Percentiles rank a stretch among this genome's conserved stretches.
These are phyloP conservation scores for Falco columbarius DNA, from an alignment of 2,797 vertebrate species.

Conservation along the genomic window DNA sequence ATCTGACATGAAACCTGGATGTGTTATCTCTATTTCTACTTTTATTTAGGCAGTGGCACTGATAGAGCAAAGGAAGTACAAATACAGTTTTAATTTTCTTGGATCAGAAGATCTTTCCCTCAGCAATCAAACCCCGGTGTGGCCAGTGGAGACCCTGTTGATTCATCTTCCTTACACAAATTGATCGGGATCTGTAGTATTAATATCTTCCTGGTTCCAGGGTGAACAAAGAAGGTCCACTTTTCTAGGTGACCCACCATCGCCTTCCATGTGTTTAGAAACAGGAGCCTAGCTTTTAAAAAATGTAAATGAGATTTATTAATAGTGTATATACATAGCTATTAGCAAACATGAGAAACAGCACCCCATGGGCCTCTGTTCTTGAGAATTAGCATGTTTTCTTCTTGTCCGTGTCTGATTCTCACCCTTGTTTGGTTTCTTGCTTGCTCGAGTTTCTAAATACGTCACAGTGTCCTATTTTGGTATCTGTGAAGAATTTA, in stretches of 20 bases:
- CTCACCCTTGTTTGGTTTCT: background rate
- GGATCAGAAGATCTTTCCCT: background rate
- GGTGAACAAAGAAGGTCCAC: background rate
- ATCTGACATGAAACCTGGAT: background rate
- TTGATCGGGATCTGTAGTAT: background rate
- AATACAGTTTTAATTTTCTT: background rate
- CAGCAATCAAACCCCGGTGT: background rate
- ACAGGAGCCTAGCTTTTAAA: background rate
- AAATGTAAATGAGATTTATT: background rate
- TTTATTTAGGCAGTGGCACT: background rate
- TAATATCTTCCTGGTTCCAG: background rate
- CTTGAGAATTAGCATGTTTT: background rate
- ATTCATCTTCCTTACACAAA: background rate
- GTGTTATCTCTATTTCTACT: background rate
- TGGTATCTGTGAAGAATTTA: background rate
- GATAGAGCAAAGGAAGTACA: background rate
- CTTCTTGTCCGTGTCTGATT: background rate
- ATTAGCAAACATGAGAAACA: background rate
- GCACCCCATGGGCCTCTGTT: background rate
- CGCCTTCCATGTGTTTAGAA: background rate
- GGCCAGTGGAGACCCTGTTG: background rate
- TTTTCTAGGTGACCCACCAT: background rate
- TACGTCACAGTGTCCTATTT: background rate
- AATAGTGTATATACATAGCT: background rate
- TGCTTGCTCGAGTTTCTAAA: background rate